Conservation (phyloP, 1,140 invertebrate species). For the Meloidogyne chitwoodi region DNA sequence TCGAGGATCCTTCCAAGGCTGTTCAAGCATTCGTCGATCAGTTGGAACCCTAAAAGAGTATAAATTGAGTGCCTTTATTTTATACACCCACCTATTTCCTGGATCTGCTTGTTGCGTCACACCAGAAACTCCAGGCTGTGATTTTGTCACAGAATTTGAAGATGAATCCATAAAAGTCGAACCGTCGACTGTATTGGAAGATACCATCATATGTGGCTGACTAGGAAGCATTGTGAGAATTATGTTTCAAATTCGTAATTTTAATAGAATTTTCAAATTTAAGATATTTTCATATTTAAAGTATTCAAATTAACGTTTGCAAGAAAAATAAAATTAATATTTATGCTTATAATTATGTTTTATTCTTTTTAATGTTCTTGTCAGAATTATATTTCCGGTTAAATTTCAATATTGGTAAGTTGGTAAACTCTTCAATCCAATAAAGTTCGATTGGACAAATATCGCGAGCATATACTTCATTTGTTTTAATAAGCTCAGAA, state of each 20-base stretch:
- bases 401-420: too few relatives aligned
- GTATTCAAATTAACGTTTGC: too few relatives aligned
- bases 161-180: not conserved
- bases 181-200: not conserved
- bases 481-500: constrained; percentile 80
- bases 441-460: constrained; percentile 33
- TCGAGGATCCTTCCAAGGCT: constrained; percentile 19
- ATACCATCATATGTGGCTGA: not conserved
- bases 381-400: too few relatives aligned
- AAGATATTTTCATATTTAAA: too few relatives aligned
- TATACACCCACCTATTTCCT: not conserved
- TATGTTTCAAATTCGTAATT: too few relatives aligned
- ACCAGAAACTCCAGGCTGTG: not conserved
- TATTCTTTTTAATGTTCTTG: too few relatives aligned
- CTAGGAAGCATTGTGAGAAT: not conserved
- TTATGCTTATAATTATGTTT: too few relatives aligned
- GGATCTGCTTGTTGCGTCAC: not conserved
- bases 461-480: constrained; percentile 69
- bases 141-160: not conserved
- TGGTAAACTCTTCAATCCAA: constrained; percentile 22
- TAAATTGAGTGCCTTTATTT: too few relatives aligned
- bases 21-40: constrained; percentile 15
- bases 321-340: too few relatives aligned
- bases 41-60: not conserved
- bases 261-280: too few relatives aligned